These are phyloP conservation scores for Cremastinae sp. DNA, from an alignment of 2,888 invertebrate genomes.

Conservation along the genomic window DNA sequence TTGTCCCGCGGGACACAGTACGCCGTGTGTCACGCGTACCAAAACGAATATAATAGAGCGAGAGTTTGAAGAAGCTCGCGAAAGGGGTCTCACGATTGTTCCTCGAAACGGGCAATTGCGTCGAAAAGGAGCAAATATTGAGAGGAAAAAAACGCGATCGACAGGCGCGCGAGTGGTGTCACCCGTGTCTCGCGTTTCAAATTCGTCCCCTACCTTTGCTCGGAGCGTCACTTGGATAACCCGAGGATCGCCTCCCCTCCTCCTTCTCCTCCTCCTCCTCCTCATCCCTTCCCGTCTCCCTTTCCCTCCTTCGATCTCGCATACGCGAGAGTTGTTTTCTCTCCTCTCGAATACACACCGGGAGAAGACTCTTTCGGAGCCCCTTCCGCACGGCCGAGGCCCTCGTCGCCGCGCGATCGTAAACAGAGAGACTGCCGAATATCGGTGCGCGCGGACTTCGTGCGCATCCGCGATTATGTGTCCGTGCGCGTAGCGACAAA, in stretches of 20 bases:
- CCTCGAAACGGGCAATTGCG: neutral
- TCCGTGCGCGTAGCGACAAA: neutral
- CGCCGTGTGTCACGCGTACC: slow-evolving; percentile 13
- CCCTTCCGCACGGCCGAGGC: too few species aligned
- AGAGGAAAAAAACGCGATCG: neutral
- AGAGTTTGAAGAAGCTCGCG: too few species aligned
- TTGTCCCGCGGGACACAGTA: too few species aligned
- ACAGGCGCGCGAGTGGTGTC: neutral
- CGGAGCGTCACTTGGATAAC: neutral
- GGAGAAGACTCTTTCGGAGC: too few species aligned
- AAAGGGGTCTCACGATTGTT: too few species aligned
- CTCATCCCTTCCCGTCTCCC: neutral
- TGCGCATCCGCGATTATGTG: neutral
- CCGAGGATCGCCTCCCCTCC: slow-evolving; percentile 1
- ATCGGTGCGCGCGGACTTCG: neutral
- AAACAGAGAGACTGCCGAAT: neutral
- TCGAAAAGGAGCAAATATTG: neutral
- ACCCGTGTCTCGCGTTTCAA: too few species aligned
- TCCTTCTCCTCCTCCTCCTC: neutral
- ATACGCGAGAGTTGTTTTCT: slow-evolving; percentile 23
- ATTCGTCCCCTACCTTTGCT: neutral
- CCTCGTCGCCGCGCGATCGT: too few species aligned
- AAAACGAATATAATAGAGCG: too few species aligned
- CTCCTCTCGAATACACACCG: neutral
- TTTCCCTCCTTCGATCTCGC: neutral